These are phyloP conservation scores for Gymnocephalus cernua DNA, from an alignment of 2,113 vertebrate genomes.

Conservation along the genomic window DNA sequence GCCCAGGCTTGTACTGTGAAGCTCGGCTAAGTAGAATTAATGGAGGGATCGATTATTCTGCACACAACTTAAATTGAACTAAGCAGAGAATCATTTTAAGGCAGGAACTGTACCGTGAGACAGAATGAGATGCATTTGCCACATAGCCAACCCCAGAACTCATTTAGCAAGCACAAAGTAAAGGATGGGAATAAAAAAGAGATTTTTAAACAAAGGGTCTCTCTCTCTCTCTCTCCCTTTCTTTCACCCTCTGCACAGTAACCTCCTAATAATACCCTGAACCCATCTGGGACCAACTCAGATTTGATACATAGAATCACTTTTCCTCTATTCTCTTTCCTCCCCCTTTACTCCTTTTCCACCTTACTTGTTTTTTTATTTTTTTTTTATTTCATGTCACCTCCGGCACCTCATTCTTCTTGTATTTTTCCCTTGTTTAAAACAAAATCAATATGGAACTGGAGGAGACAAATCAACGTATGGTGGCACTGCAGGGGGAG, in stretches of 20 bases:
- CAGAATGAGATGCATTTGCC: constrained; percentile 76
- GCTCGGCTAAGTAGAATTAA: constrained; percentile 87
- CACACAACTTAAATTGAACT: constrained; percentile 83
- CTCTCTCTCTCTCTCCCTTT: constrained; percentile 10
- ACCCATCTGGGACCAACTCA: constrained; percentile 54
- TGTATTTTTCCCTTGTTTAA: constrained; percentile 83
- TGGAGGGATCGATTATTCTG: constrained; percentile 85
- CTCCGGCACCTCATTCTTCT: constrained; percentile 79
- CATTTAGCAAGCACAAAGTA: constrained; percentile 67
- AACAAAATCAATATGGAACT: constrained; percentile 83
- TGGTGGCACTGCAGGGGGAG: constrained; percentile 66
- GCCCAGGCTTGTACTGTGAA: constrained; percentile 82
- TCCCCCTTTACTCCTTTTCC: constrained; percentile 9
- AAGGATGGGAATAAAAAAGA: constrained; percentile 51
- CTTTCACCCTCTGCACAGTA: constrained; percentile 49
- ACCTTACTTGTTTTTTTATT: constrained; percentile 36
- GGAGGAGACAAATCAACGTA: constrained; percentile 82
- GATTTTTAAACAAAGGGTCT: constrained; percentile 70
- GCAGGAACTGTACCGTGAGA: constrained; percentile 74
- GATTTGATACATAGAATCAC: constrained; percentile 63
- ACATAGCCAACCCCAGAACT: constrained; percentile 54
- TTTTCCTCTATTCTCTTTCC: constrained; percentile 40
- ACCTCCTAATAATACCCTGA: constrained; percentile 55
- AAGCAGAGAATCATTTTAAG: constrained; percentile 84
- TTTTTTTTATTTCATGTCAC: constrained; percentile 66